Evolutionary conservation across 2,888 invertebrate species (phyloP).

Genomic region (Parnassius glacialis): DNA sequence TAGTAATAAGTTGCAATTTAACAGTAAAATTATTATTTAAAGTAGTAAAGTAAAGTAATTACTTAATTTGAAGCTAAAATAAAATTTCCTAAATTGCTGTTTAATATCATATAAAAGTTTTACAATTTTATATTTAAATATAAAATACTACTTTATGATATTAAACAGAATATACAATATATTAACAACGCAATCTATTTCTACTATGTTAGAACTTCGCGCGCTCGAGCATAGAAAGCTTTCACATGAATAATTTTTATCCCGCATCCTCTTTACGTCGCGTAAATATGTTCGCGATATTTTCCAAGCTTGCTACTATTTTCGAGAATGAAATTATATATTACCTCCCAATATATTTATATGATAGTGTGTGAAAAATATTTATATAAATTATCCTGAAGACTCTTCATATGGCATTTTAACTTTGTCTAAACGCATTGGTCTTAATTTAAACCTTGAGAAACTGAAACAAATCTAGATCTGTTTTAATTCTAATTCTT

Average conservation of each 20-base stretch:
- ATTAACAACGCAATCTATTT: not conserved
- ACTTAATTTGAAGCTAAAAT: not conserved
- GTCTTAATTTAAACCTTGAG: no score
- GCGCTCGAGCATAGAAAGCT: not conserved
- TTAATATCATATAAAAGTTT: not conserved
- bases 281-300: constrained; percentile 3
- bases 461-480: no score
- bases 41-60: no score
- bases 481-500: no score
- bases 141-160: no score
- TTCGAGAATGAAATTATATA: no score
- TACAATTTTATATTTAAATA: not conserved
- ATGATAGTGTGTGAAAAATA: no score
- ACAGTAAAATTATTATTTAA: not conserved
- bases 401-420: no score
- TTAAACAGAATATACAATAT: no score
- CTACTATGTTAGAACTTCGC: not conserved
- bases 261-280: not conserved
- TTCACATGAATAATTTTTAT: constrained; percentile 9
- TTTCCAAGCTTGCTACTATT: not conserved
- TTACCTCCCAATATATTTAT: no score
- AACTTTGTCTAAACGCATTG: no score
- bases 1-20: not conserved
- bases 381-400: no score
- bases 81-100: not conserved